Conservation (phyloP, 2,113 vertebrate genomes). For the Actenoides lindsayi region DNA sequence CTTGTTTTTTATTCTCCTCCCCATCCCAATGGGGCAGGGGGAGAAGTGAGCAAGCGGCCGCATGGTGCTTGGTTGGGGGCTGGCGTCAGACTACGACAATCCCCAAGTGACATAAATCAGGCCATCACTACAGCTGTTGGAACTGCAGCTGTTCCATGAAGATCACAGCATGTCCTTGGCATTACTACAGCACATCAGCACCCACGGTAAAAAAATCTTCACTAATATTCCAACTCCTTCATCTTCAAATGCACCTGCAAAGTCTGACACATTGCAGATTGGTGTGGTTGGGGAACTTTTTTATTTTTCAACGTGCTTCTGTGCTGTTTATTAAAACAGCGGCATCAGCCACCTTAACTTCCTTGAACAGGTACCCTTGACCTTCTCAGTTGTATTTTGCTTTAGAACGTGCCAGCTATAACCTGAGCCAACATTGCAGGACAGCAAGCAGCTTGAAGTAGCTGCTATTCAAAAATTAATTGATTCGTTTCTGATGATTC, state of each 20-base stretch:
- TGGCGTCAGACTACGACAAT: neutral
- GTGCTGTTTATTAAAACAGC: neutral
- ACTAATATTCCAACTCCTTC: neutral
- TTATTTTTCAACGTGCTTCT: neutral
- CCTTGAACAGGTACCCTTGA: neutral
- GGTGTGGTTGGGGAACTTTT: neutral
- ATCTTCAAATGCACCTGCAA: neutral
- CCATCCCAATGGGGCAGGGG: neutral
- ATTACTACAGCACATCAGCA: neutral
- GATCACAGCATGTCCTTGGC: neutral
- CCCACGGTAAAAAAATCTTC: neutral
- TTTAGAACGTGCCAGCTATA: neutral
- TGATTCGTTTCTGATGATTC: neutral
- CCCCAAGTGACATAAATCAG: neutral
- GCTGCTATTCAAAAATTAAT: neutral
- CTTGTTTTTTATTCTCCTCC: neutral
- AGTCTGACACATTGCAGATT: neutral
- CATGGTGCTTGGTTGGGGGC: neutral
- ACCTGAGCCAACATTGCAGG: neutral
- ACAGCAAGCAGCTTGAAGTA: neutral
- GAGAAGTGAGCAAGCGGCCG: neutral
- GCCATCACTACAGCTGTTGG: constrained; percentile 7
- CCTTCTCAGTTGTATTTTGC: neutral
- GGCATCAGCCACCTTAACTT: neutral
- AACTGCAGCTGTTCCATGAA: constrained; percentile 11